Conservation (phyloP, 2,113 vertebrate species). For the Poeciliopsis retropinna region DNA sequence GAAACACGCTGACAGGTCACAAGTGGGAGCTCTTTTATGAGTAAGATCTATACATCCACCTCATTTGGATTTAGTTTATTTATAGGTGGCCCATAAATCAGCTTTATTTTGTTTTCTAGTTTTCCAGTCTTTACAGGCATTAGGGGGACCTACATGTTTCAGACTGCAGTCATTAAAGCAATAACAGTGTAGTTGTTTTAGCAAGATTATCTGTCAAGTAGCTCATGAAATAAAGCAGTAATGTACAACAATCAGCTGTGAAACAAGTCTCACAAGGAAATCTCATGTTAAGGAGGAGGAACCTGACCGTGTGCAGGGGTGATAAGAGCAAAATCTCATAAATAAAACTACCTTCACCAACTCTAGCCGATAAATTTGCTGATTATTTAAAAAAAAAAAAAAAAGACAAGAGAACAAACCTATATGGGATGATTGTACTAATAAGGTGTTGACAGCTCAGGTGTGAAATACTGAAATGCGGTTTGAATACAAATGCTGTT, state of each 20-base stretch:
- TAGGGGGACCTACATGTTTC: conserved; percentile 45
- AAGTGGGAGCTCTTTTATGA: conserved; percentile 75
- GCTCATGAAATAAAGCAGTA: conserved; percentile 58
- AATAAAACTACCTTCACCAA: not conserved
- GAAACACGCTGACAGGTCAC: conserved; percentile 79
- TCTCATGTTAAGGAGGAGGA: conserved; percentile 22
- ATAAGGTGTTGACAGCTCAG: conserved; percentile 62
- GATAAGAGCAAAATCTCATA: not conserved
- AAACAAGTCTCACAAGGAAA: conserved; percentile 33
- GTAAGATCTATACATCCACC: conserved; percentile 70
- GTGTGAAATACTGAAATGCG: conserved; percentile 41
- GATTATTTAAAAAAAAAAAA: conserved; percentile 1
- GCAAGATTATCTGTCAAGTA: conserved; percentile 32
- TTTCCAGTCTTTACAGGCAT: conserved; percentile 53
- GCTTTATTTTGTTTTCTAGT: conserved; percentile 76
- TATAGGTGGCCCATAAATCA: conserved; percentile 78
- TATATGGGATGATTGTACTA: conserved; percentile 25
- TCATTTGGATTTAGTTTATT: conserved; percentile 80
- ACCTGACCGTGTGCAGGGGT: conserved; percentile 22
- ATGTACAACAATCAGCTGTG: conserved; percentile 45
- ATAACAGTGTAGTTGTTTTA: conserved; percentile 40
- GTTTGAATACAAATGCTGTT: conserved; percentile 25
- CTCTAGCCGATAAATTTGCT: conserved; percentile 20
- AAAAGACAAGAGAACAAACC: conserved; percentile 7
- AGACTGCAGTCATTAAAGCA: conserved; percentile 32